Base-by-base conservation (phyloP, 2,797 vertebrate species). In the Pseudochaenichthys georgianus region DNA sequence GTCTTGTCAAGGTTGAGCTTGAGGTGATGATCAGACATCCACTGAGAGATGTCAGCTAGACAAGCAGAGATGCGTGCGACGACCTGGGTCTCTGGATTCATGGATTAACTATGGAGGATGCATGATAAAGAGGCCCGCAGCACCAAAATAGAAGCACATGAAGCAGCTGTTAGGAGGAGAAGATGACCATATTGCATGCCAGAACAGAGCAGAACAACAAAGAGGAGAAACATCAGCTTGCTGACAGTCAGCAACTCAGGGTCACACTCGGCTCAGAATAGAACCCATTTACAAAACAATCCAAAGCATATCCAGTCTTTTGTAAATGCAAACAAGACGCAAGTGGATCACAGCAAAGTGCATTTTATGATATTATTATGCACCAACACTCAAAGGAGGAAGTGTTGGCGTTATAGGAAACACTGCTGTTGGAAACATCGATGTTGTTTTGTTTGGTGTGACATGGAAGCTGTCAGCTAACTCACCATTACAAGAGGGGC, bases 401-500 rank as follows among this genome's bases (percentile, higher is more conserved):
- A 68, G 64, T 54, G 79, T 80, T 58, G 64, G 66, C 68, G 46
- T 86, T 81, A 82, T 72, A 43, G 62, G 52, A 78, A 75, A 73
- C 15, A 9, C 15, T 53, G 74, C 76, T 83, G 84, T 75, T 74
- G 19, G 73, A 45, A 45, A 61, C 63, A 48, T 75, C 8, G 13
- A 31, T 47, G 31, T 13, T 1, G 59, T 57, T 48, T 77, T 75
- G 87, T 82, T 67, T 62, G 53, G 16, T 70, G 48, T 66, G 78
- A 81, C 68, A 43, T 53, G 52, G 60, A 52, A n/a, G 67, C 62
- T 70, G 86, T 61, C 70, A 34, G 64, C 42, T 41, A 47, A 87
- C 97, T 95, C 95, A 99, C 98, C 97, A 96, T 98, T 23, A 97
- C 95, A 48, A 99, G 94, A 1, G 97, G 97, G 15, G 98, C 94